Evolutionary conservation across 1,140 invertebrate species (phyloP).

Genomic region (Alviniconcha marisindica): DNA sequence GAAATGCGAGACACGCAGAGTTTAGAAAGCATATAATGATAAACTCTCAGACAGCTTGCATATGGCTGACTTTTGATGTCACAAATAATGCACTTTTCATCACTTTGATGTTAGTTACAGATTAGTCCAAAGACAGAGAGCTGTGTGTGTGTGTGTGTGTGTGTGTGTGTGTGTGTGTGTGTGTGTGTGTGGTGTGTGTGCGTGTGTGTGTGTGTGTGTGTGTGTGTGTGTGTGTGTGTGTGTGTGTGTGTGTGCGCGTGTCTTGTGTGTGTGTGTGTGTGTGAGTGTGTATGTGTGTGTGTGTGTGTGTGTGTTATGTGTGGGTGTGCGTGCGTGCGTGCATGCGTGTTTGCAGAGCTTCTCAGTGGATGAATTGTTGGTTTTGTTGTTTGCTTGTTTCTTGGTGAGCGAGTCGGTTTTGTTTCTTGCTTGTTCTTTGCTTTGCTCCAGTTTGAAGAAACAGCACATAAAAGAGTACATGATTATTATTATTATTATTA

Average conservation of each 20-base stretch:
- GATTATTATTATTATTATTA: too few species aligned
- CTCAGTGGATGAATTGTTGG: background rate
- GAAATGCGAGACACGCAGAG: too few species aligned
- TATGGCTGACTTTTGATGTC: background rate
- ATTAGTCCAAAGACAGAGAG: background rate
- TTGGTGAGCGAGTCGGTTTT: background rate
- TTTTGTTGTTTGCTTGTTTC: background rate
- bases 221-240: background rate
- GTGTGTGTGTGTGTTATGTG: background rate
- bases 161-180: background rate
- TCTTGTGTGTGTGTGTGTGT: conserved; percentile 15
- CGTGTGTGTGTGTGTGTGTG: conserved; percentile 17
- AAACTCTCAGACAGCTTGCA: too few species aligned
- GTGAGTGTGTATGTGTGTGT: conserved; percentile 34
- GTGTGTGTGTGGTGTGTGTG: background rate
- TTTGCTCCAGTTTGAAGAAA: too few species aligned
- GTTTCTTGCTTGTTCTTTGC: too few species aligned
- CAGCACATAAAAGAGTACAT: too few species aligned
- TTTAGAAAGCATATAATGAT: background rate
- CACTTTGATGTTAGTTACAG: background rate
- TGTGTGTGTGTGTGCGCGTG: background rate
- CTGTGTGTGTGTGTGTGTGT: background rate
- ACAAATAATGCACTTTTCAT: too few species aligned
- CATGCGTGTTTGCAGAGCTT: too few species aligned
- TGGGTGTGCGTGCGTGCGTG: too few species aligned